Conservation (phyloP, 2,888 invertebrate genomes). For the Agrochola lychnidis region DNA sequence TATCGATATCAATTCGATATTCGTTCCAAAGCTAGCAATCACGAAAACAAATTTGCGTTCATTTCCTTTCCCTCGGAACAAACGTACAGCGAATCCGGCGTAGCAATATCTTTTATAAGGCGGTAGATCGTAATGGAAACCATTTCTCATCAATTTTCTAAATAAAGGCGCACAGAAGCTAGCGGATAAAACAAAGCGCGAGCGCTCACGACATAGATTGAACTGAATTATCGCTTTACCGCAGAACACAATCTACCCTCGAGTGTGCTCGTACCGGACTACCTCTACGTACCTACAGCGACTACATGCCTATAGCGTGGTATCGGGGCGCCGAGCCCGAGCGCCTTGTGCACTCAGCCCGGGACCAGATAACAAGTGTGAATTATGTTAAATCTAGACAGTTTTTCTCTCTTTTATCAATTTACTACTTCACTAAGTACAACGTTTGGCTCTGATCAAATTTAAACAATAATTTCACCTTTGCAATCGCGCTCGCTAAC, state of each 20-base stretch:
- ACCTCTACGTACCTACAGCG: constrained; percentile 19
- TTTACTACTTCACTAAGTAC: constrained; percentile 81
- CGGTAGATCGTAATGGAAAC: constrained; percentile 89
- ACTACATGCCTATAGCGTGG: constrained; percentile 54
- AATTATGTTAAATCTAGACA: constrained; percentile 86
- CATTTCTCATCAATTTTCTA: constrained; percentile 91
- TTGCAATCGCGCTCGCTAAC: constrained; percentile 49
- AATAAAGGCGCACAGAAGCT: constrained; percentile 91
- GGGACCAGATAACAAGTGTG: constrained; percentile 84
- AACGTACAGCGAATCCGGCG: constrained; percentile 79
- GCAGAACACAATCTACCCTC: constrained; percentile 88
- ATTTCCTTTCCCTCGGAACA: constrained; percentile 87
- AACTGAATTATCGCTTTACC: constrained; percentile 91
- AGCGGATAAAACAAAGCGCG: constrained; percentile 89
- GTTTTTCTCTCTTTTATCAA: constrained; percentile 86
- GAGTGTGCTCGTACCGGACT: constrained; percentile 54
- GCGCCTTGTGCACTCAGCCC: constrained; percentile 82
- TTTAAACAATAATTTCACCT: constrained; percentile 73
- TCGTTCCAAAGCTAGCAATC: constrained; percentile 86
- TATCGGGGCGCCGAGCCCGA: constrained; percentile 69
- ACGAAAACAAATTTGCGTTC: constrained; percentile 90
- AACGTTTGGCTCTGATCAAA: constrained; percentile 83
- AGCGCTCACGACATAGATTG: constrained; percentile 90
- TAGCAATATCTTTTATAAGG: constrained; percentile 87
- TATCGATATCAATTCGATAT: constrained; percentile 88